Base-by-base conservation (phyloP, 2,888 invertebrate species). In the Antitype chi region DNA sequence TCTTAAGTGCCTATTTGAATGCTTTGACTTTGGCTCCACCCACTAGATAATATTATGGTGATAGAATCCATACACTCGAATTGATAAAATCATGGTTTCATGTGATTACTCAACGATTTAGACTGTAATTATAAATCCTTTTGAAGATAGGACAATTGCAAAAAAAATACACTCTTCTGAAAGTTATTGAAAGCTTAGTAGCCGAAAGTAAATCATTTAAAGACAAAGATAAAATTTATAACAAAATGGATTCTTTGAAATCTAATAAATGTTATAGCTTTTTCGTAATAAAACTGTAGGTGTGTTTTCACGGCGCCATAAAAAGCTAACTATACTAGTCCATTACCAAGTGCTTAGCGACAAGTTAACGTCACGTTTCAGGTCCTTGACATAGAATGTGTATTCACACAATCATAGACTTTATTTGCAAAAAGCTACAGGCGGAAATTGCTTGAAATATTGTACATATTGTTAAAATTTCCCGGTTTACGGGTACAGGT, bases 341-440 rank as follows among this genome's bases (percentile, higher is more conserved):
- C 72, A 87, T 82, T 85, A 87, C 62, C 74, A 71, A 80, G 79
- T 87, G 74, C 77, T 78, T 78, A 71, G 79, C 53, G 52, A 82
- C 55, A 78, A 78, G 73, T 62, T 64, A 63, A 67, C 67, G 74
- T 70, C 74, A 70, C 55, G 57, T 69, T 67, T 49, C 63, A 57
- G 32, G 64, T 68, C 70, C 66, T 85, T 85, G 86, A 80, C 84
- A 87, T 78, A 68, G 53, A 87, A 84, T 76, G 66, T 73, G 71
- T 75, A 11, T 62, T 38, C 73, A 74, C 20, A 53, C 57, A 63
- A 77, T 43, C 20, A 28, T 69, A 32, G n/a, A 77, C 82, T 66
- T 49, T 81, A 68, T 57, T 0, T 1, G 0, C 0, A 23, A 23
- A 2, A 8, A 6, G 6, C n/a, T 74, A 78, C 60, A n/a, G 60